Percentiles rank a stretch among this genome's conserved stretches.
These are phyloP conservation scores for Leptodactylus fallax DNA, from an alignment of 2,797 vertebrate genomes.

Conservation along the genomic window DNA sequence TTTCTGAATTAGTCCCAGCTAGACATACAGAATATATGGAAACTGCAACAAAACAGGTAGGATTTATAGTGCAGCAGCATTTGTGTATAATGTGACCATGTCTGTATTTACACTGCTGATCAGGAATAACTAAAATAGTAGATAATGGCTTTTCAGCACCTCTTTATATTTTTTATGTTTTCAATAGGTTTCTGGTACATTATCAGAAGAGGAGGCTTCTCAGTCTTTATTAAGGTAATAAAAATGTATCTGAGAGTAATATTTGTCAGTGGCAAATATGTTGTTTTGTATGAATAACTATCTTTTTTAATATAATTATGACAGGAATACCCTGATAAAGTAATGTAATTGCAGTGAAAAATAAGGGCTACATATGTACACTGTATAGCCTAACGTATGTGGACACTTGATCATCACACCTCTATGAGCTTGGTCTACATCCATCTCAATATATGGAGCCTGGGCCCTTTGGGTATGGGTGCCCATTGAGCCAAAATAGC, in stretches of 20 bases:
- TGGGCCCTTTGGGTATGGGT: too few species aligned
- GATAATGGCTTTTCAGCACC: not conserved
- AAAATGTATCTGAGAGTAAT: not conserved
- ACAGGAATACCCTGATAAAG: too few species aligned
- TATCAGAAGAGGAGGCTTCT: conserved; percentile 12
- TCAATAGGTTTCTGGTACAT: not conserved
- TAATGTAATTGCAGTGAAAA: too few species aligned
- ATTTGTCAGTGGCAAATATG: not conserved
- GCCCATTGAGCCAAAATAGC: too few species aligned
- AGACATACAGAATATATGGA: not conserved
- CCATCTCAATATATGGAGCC: too few species aligned
- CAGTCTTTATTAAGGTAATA: conserved; percentile 34
- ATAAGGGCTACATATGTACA: not conserved
- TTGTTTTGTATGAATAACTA: not conserved
- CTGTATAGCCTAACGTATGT: too few species aligned
- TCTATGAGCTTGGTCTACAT: too few species aligned
- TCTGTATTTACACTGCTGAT: not conserved
- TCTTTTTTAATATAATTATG: not conserved
- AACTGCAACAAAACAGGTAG: conserved; percentile 39
- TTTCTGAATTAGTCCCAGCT: not conserved
- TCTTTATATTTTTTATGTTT: not conserved
- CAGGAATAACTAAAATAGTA: too few species aligned
- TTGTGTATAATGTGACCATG: not conserved
- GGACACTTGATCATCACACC: too few species aligned
- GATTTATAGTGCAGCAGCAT: not conserved